Conservation (phyloP, 2,888 invertebrate genomes). For the Laspeyria flexula region DNA sequence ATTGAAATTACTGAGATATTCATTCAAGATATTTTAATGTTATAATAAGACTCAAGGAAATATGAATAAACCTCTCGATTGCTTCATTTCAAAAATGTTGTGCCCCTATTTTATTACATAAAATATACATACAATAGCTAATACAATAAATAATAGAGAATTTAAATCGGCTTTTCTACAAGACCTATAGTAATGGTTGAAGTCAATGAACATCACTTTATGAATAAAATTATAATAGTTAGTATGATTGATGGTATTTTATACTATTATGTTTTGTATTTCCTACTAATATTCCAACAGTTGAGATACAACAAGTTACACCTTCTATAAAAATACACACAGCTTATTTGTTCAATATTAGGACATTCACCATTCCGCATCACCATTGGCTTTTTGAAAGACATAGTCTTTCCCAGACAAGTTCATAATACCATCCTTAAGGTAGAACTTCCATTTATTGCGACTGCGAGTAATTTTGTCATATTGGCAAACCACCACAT, state of each 20-base stretch:
- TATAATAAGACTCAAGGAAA: too few relatives aligned
- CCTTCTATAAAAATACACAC: slow-evolving; percentile 70
- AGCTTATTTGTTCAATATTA: slow-evolving; percentile 56
- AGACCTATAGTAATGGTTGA: slow-evolving; percentile 19
- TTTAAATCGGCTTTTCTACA: slow-evolving; percentile 5
- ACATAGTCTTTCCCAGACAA: slow-evolving; percentile 99
- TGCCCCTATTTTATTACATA: too few relatives aligned
- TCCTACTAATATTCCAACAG: slow-evolving; percentile 58
- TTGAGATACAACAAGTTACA: slow-evolving; percentile 66
- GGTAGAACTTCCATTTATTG: slow-evolving; percentile 99
- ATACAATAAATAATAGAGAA: too few relatives aligned
- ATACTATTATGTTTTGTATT: slow-evolving; percentile 52
- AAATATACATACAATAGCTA: too few relatives aligned
- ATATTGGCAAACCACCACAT: slow-evolving; percentile 99
- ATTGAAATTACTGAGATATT: too few relatives aligned
- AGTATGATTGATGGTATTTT: slow-evolving; percentile 50
- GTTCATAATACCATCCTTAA: slow-evolving; percentile 99
- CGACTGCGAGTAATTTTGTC: slow-evolving; percentile 99
- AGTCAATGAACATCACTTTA: slow-evolving; percentile 32
- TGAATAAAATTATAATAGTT: slow-evolving; percentile 22
- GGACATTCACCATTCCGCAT: slow-evolving; percentile 97
- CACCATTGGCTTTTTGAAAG: slow-evolving; percentile 99
- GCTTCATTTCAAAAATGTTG: too few relatives aligned
- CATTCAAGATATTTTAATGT: too few relatives aligned
- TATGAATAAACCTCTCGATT: too few relatives aligned